These are phyloP conservation scores for Andrena praecox DNA, from an alignment of 2,888 invertebrate genomes.

Conservation along the genomic window DNA sequence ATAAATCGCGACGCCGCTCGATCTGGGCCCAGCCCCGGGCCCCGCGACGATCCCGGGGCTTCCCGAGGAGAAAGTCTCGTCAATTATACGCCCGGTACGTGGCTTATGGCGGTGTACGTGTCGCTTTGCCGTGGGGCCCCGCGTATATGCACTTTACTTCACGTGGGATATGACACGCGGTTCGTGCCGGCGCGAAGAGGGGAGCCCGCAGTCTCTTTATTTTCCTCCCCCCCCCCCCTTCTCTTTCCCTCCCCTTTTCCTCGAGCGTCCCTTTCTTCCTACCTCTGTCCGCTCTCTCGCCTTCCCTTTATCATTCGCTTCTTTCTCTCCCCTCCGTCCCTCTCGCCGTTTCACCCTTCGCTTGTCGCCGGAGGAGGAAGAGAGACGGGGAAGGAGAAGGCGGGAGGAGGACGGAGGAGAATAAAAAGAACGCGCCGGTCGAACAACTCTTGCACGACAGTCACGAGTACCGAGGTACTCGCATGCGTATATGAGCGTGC, in stretches of 20 bases:
- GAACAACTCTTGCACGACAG: slow-evolving; percentile 77
- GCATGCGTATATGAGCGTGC: slow-evolving; percentile 68
- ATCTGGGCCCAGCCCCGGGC: slow-evolving; percentile 49
- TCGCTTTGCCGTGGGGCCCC: slow-evolving; percentile 13
- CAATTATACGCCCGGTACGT: slow-evolving; percentile 66
- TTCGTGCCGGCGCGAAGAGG: slow-evolving; percentile 40
- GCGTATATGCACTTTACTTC: slow-evolving; percentile 38
- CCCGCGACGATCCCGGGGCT: slow-evolving; percentile 68
- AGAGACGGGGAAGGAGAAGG: background rate
- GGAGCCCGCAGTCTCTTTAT: slow-evolving; percentile 31
- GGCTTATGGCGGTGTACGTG: slow-evolving; percentile 63
- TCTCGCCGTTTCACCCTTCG: background rate
- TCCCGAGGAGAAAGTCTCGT: slow-evolving; percentile 76
- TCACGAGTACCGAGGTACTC: slow-evolving; percentile 58
- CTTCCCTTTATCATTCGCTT: slow-evolving; percentile 1
- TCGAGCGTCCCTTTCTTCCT: background rate
- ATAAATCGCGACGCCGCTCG: slow-evolving; percentile 34
- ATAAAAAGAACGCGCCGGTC: slow-evolving; percentile 73
- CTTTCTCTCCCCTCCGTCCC: background rate
- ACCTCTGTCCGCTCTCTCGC: background rate
- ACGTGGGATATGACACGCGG: slow-evolving; percentile 63
- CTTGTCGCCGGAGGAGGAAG: slow-evolving; percentile 8
- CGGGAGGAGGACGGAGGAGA: slow-evolving; percentile 40
- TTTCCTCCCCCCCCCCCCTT: background rate
- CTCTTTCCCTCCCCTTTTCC: background rate